These are phyloP conservation scores for Globicephala melas DNA, from an alignment of 2,113 vertebrate species.

Conservation along the genomic window DNA sequence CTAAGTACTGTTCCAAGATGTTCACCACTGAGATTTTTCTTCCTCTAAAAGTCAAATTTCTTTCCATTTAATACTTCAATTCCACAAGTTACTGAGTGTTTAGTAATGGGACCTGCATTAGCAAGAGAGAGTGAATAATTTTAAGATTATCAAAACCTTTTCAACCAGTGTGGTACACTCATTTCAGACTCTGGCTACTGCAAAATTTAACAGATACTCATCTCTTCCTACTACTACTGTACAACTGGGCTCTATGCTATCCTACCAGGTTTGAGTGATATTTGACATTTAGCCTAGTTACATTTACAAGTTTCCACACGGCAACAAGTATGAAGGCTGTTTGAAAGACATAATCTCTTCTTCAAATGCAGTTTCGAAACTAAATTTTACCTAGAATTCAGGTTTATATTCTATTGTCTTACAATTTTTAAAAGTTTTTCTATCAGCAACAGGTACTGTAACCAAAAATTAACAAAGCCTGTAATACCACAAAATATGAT, in stretches of 20 bases:
- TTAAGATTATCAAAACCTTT: background rate
- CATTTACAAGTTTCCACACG: slow-evolving; percentile 44
- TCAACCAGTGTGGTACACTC: background rate
- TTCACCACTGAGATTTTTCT: background rate
- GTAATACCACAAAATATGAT: background rate
- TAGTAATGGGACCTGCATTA: background rate
- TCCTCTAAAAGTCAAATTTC: background rate
- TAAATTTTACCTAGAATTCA: background rate
- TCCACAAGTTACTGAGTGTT: background rate
- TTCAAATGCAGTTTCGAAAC: background rate
- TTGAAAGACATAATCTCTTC: background rate
- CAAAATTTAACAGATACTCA: slow-evolving; percentile 16
- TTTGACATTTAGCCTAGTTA: slow-evolving; percentile 55
- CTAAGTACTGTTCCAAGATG: background rate
- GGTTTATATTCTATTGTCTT: background rate
- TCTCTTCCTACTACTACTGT: slow-evolving; percentile 17
- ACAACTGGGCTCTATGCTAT: background rate
- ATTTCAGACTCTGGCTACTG: background rate
- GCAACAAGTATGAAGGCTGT: slow-evolving; percentile 24
- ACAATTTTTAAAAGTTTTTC: slow-evolving; percentile 2
- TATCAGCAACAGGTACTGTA: slow-evolving; percentile 55
- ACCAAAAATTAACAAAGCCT: slow-evolving; percentile 19
- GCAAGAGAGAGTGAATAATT: background rate
- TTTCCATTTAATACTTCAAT: slow-evolving; percentile 31
- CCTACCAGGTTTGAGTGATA: slow-evolving; percentile 25